Evolutionary conservation across 92 coral and sea anemone species (phyloP), one percentile per base, ranked within the genome.

Genomic region (Porites evermanni): DNA sequence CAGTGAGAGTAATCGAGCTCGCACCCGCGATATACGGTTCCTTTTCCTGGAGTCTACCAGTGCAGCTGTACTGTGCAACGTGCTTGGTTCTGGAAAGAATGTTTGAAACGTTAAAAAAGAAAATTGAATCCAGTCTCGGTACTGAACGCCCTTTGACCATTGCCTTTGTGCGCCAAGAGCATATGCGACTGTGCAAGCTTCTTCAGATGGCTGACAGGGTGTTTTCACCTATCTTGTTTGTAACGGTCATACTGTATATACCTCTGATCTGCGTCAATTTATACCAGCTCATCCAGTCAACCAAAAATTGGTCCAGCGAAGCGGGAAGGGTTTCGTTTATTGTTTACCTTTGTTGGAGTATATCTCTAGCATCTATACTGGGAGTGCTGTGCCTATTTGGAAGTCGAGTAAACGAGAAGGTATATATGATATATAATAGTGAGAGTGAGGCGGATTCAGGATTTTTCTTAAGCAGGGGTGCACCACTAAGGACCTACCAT

Each of bases 401-500:
- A 53, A 51, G 23, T 69, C 74, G 74, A 8, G 84, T 80, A 21
- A 80, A 53, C 54, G 51, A 68, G 2, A 80, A 80, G 84, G 84
- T 53, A 50, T 2, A 21, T 21, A 21, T 29, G 32, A 29, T 29
- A 29, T 29, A 29, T 1, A 29, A 29, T 29, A 29, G 32, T 29
- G 32, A 29, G 6, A 32, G 38, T 0, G 47, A 38, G 47, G 47
- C 47, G 47, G 0, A 38, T 38, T 6, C 47, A 38, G 47, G 47
- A 38, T 38, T 38, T 38, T 38, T 38, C 0, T 38, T 4, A 38
- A 38, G 47, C 5, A 6, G 47, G 47, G 47, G 47, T 38, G 47
- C 47, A 38, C 0, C 6, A 38, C 47, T 38, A 4, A 38, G 47
- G 47, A 38, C 47, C 47, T 38, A 4, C 47, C 47, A 38, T 4